Evolutionary conservation across 2,113 vertebrate species (phyloP), one percentile per base, ranked within the genome.

Genomic region (Carlito syrichta): DNA sequence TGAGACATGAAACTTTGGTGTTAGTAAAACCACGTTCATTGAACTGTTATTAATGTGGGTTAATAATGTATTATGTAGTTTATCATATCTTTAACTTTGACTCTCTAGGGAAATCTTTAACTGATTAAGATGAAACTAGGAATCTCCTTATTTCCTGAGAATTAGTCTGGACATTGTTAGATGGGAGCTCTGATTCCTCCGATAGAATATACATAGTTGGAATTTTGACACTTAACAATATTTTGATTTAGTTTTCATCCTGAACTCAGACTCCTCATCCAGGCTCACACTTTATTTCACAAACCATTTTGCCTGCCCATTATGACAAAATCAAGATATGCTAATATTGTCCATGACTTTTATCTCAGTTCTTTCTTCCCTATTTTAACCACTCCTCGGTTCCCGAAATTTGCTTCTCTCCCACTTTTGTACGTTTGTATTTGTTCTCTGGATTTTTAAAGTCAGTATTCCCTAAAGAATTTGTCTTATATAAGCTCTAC

Each of bases 121-220:
- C 20, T 85, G 77, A 63, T 81, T 86, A 74, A 20, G 19, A 71
- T 90, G 58, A 69, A 94, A 84, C 32, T 74, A 73, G n/a, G 48
- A 79, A 43, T 95, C 92, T 94, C 25, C 30, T 58, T 48, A 43
- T 89, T 96, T 92, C 32, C 58, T 90, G 62, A 95, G 25, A 84
- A 79, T 84, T 92, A 54, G 52, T 5, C 43, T 89, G 32, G 19
- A 50, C 35, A 40, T 93, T 84, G 43, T 62, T 58, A 88, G 48
- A 66, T 27, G 8, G 16, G 52, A n/a, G n/a, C 35, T 91, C 20
- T 40, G 45, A n/a, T 86, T 83, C 48, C 40, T 86, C 50, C 56
- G 12, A 35, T 52, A 90, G 48, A 92, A 89, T 83, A 56, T 48
- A 32, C 8, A 50, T 54, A 25, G 62, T 52, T 87, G 19, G 94